A percentile compares a stretch with the other conserved stretches of the same genome.
Evolutionary conservation across 2,797 vertebrate genomes (phyloP).

Genomic region (Myoxocephalus aenaeus): DNA sequence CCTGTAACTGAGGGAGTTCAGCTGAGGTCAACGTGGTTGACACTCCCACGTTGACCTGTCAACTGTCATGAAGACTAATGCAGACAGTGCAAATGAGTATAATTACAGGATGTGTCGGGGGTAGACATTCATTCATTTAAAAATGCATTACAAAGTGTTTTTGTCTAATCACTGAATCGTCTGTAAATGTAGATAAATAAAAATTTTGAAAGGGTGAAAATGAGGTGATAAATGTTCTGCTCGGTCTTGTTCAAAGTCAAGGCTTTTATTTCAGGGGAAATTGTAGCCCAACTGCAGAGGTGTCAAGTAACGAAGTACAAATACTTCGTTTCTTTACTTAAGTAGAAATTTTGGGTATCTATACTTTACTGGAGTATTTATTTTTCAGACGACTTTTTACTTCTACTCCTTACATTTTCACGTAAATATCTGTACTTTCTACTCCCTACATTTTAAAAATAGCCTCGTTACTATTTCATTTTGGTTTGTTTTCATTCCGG

Average conservation of each 20-base stretch:
- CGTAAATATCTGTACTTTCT: no score
- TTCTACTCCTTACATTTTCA: no score
- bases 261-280: constrained; percentile 28
- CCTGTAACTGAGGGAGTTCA: constrained; percentile 59
- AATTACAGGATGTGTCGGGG: not conserved
- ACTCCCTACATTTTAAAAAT: no score
- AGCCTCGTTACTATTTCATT: no score
- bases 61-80: constrained; percentile 20
- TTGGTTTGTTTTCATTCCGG: no score
- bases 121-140: not conserved
- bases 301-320: no score
- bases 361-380: no score
- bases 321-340: no score
- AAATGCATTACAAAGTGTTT: not conserved
- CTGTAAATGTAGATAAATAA: not conserved
- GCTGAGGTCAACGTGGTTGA: constrained; percentile 51
- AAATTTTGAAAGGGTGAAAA: not conserved
- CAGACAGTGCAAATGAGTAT: not conserved
- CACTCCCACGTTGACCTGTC: not conserved
- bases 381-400: no score
- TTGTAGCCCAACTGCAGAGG: no score
- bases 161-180: not conserved
- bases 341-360: no score
- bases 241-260: constrained; percentile 46
- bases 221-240: constrained; percentile 26